Evolutionary conservation across 1,140 invertebrate species (phyloP), one percentile per base, ranked within the genome.

Genomic region (Micrasema longulum): DNA sequence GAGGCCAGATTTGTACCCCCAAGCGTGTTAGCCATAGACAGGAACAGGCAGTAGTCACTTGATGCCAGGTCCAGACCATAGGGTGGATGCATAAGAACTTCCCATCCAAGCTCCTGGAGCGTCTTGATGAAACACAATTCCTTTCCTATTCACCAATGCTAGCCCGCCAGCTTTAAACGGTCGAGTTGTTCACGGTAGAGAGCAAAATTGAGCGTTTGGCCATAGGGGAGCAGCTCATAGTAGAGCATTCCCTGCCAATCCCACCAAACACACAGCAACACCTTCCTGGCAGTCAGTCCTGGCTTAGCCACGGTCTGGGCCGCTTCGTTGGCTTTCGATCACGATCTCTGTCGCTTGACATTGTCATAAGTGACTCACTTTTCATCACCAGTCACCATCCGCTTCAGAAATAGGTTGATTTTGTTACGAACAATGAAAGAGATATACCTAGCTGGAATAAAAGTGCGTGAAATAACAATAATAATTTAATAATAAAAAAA

Each of bases 401-500:
- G 47, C 47, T 50, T 50, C 47, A 50, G 47, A 50, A 50, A 50
- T 50, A 18, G 47, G 47, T 50, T 18, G 47, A 50, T 55, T 55
- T 55, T 55, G 23, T 55, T 55, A n/a, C n/a, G n/a, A n/a, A n/a
- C n/a, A n/a, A n/a, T n/a, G n/a, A n/a, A n/a, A n/a, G n/a, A n/a
- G n/a, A n/a, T n/a, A n/a, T n/a, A n/a, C n/a, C n/a, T n/a, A n/a
- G n/a, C n/a, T n/a, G n/a, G n/a, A n/a, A n/a, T n/a, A n/a, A n/a
- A n/a, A n/a, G n/a, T n/a, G n/a, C n/a, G n/a, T n/a, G n/a, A n/a
- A n/a, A n/a, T n/a, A n/a, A n/a, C n/a, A n/a, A n/a, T n/a, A n/a
- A n/a, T n/a, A n/a, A n/a, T n/a, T n/a, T n/a, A n/a, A n/a, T n/a
- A n/a, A n/a, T n/a, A n/a, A n/a, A n/a, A n/a, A n/a, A n/a, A n/a